These are phyloP conservation scores for Taxidea taxus DNA, from an alignment of 2,113 vertebrate species.

Conservation along the genomic window DNA sequence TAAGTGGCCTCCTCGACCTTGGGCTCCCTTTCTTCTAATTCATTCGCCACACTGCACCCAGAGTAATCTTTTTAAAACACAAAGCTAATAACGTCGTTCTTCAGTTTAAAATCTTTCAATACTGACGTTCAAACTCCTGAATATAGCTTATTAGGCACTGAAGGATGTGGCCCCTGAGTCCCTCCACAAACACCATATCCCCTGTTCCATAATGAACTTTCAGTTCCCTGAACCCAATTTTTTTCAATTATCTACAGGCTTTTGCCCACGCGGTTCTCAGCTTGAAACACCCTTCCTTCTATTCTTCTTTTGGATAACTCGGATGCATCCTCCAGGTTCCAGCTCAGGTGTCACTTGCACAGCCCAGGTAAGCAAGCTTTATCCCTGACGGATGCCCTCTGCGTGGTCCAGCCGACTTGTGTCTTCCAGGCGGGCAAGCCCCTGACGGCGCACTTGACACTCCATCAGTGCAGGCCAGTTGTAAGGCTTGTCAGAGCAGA, in stretches of 20 bases:
- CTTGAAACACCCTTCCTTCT: background rate
- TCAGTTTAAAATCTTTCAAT: background rate
- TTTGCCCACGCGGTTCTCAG: background rate
- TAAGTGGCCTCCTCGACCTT: background rate
- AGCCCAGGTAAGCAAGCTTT: background rate
- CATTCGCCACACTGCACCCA: background rate
- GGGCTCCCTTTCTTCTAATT: background rate
- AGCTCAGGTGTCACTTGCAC: background rate
- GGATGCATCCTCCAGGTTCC: background rate
- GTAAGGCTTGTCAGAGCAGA: background rate
- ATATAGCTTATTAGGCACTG: background rate
- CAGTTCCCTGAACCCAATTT: background rate
- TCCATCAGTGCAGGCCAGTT: background rate
- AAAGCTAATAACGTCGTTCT: background rate
- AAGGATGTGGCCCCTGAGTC: background rate
- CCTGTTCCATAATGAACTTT: background rate
- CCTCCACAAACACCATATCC: background rate
- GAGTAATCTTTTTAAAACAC: background rate
- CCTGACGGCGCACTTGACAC: background rate
- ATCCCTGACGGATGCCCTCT: background rate
- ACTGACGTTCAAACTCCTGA: background rate
- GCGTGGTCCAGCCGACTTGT: background rate
- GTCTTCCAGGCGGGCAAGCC: background rate
- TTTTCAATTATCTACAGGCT: background rate
- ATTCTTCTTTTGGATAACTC: background rate